Evolutionary conservation across 2,113 vertebrate species (phyloP).

Genomic region (Carollia perspicillata): DNA sequence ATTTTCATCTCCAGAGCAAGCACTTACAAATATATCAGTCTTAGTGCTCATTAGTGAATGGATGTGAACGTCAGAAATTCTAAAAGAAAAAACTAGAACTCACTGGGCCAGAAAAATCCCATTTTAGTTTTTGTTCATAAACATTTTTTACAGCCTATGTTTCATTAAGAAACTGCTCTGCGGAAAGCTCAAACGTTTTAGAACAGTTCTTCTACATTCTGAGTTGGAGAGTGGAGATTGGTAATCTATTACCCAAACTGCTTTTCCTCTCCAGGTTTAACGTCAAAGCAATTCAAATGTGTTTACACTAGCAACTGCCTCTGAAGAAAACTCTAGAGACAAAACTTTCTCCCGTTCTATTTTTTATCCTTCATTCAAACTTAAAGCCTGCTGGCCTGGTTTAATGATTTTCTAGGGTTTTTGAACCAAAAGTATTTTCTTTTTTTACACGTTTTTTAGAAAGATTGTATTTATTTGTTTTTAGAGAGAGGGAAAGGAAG

Average conservation of each 20-base stretch:
- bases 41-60: conserved; percentile 21
- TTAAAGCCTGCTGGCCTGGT: neutral
- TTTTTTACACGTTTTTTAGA: neutral
- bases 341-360: conserved; percentile 15
- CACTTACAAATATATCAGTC: neutral
- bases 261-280: neutral
- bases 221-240: neutral
- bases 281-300: neutral
- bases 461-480: neutral
- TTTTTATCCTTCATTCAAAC: conserved; percentile 44
- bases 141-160: neutral
- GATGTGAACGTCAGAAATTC: conserved; percentile 41
- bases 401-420: conserved; percentile 57
- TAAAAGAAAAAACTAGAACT: conserved; percentile 58
- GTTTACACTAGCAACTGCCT: neutral
- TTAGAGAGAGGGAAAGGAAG: too few species aligned
- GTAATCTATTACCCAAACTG: neutral
- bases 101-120: conserved; percentile 27
- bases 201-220: neutral
- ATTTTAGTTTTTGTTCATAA: conserved; percentile 14
- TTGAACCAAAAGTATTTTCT: conserved; percentile 7
- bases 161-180: conserved; percentile 25
- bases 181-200: neutral
- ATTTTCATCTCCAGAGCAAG: conserved; percentile 5
- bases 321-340: conserved; percentile 48